phyloP scores from a whole-genome alignment of 1,140 invertebrate genomes.

The Pinna nobilis region DNA sequence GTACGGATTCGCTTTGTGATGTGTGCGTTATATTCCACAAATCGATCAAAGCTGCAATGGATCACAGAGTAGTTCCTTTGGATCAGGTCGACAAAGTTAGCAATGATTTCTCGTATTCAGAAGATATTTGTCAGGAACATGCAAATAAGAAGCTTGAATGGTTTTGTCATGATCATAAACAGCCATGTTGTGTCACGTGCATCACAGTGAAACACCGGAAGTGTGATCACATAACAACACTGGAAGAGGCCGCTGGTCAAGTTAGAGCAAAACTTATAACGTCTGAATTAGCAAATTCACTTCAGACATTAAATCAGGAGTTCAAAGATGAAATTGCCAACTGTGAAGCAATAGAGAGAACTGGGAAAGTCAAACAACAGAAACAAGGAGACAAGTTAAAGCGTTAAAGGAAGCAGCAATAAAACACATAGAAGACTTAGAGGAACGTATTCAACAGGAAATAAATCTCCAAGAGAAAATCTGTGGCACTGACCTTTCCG shows the following conservation, averaged over 20 bases:
- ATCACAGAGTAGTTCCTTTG: conserved; percentile 6
- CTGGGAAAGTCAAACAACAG: too few species aligned
- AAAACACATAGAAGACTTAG: too few species aligned
- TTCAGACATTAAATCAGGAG: too few species aligned
- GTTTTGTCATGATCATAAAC: conserved; percentile 12
- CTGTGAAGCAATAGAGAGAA: too few species aligned
- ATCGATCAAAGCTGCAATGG: neutral
- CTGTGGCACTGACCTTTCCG: too few species aligned
- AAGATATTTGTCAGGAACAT: neutral
- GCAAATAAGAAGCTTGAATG: neutral
- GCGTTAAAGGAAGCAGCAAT: too few species aligned
- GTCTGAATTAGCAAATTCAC: too few species aligned
- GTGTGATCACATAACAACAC: conserved; percentile 5
- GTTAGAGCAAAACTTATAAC: too few species aligned
- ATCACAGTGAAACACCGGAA: conserved; percentile 4
- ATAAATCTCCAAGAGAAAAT: too few species aligned
- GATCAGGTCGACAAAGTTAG: neutral
- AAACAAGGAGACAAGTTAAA: too few species aligned
- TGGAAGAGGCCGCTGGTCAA: conserved; percentile 8
- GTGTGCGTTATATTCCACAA: neutral
- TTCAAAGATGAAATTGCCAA: too few species aligned
- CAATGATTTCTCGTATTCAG: neutral
- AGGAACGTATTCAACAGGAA: too few species aligned
- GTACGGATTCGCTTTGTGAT: conserved; percentile 18
- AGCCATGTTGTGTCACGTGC: conserved; percentile 13